Evolutionary conservation across 2,888 invertebrate species (phyloP), one percentile per base, ranked within the genome.

Genomic region (Eilema griseolum): DNA sequence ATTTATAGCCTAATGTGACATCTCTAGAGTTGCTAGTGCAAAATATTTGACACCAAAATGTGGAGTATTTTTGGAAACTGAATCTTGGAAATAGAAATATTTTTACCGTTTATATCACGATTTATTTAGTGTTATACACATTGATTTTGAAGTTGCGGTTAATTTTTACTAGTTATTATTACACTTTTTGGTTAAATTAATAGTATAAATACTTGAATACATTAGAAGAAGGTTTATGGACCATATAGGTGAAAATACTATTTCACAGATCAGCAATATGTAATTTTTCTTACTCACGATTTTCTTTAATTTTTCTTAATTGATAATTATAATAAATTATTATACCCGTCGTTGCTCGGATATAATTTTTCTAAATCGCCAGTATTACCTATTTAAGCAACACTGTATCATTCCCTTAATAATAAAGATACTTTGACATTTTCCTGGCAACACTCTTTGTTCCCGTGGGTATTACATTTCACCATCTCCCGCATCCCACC

Each of bases 1-100:
- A 83, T 83, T 82, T 71, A 82, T 82, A 73, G 65, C 24, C 57
- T 70, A 62, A 69, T 67, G 67, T 68, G 69, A 71, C 70, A 23
- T 60, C 37, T 61, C 3, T 37, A 1, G 61, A 11, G 80, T 78
- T 78, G 71, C 75, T 56, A 79, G 2, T 23, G 28, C 7, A n/a
- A 57, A 33, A 24, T 7, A 23, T 31, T 57, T 57, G 4, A 5
- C 2, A 10, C 0, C 10, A n/a, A 52, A n/a, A 52, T 52, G 52
- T n/a, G 52, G 52, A 52, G 52, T 20, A 52, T 52, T n/a, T n/a
- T 52, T 52, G 4, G 16, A 41, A 7, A 1, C 8, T 33, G 8
- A 33, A 33, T 1, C 8, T n/a, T n/a, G n/a, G n/a, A n/a, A n/a
- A n/a, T n/a, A n/a, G n/a, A 33, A 33, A 33, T 33, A 33, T 33